Evolutionary conservation across 2,888 invertebrate genomes (phyloP).

Genomic region (Sisyra terminalis): DNA sequence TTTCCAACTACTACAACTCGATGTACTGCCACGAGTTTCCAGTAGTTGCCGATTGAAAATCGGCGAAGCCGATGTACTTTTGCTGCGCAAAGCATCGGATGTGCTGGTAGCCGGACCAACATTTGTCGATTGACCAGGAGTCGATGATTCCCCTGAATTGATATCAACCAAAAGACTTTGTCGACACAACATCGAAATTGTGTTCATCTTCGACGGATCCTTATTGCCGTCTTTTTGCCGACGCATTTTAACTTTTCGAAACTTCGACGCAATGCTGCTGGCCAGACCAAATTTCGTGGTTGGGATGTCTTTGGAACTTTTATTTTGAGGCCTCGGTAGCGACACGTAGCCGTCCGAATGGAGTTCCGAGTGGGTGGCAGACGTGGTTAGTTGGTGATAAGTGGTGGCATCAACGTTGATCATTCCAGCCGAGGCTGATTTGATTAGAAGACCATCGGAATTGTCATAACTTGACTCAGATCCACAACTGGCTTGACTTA

Average conservation of each 20-base stretch:
- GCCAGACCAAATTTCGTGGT: constrained; percentile 31
- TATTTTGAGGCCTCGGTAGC: constrained; percentile 25
- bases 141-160: constrained; percentile 11
- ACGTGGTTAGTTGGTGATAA: constrained; percentile 36
- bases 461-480: constrained; percentile 36
- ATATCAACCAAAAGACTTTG: constrained; percentile 57
- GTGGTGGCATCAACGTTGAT: constrained; percentile 47
- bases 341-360: constrained; percentile 33
- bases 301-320: constrained; percentile 23
- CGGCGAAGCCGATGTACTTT: constrained; percentile 14
- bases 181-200: constrained; percentile 52
- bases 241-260: constrained; percentile 37
- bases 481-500: constrained; percentile 45
- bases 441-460: constrained; percentile 34
- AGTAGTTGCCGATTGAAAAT: constrained; percentile 15
- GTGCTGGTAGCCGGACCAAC: constrained; percentile 11
- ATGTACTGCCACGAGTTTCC: constrained; percentile 13
- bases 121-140: constrained; percentile 9
- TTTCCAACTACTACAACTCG: constrained; percentile 19
- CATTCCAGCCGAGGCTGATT: constrained; percentile 66
- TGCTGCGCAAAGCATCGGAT: constrained; percentile 11
- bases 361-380: constrained; percentile 22
- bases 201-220: constrained; percentile 30
- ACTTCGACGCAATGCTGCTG: constrained; percentile 39
- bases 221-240: constrained; percentile 20